Percentiles rank a stretch among this genome's conserved stretches.
phyloP scores from a whole-genome alignment of 2,888 invertebrate genomes.

The Oxyteleia sp. region DNA sequence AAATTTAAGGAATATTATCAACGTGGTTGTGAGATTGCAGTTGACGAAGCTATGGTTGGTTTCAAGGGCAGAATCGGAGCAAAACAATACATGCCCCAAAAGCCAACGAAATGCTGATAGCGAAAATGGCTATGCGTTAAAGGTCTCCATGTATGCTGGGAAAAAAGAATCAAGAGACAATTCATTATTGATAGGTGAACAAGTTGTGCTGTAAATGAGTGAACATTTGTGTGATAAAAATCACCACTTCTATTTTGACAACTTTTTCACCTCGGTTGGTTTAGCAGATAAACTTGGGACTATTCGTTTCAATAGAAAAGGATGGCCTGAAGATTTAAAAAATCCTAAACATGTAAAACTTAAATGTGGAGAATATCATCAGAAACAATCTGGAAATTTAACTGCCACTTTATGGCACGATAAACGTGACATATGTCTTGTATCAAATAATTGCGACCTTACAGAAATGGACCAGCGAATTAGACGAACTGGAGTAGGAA shows the following conservation, averaged over 20 bases:
- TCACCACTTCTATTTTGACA: constrained; percentile 55
- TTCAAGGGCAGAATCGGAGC: constrained; percentile 33
- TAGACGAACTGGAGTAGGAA: background rate
- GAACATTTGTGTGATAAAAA: constrained; percentile 28
- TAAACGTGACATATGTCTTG: constrained; percentile 17
- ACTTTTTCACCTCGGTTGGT: constrained; percentile 47
- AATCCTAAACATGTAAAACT: constrained; percentile 24
- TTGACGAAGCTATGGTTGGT: constrained; percentile 51
- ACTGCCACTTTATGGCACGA: constrained; percentile 20
- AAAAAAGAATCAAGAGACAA: constrained; percentile 40
- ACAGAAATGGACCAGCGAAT: background rate
- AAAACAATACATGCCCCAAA: constrained; percentile 61
- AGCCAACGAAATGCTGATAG: constrained; percentile 56
- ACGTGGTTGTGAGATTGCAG: constrained; percentile 10
- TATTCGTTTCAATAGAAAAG: constrained; percentile 13
- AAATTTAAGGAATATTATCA: constrained; percentile 10
- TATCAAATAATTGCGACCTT: constrained; percentile 27
- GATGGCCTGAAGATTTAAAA: constrained; percentile 13
- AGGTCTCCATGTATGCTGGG: constrained; percentile 41
- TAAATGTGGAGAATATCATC: constrained; percentile 18
- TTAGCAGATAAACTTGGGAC: constrained; percentile 21
- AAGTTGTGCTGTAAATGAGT: constrained; percentile 50
- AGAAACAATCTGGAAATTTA: constrained; percentile 3
- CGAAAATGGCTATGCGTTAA: constrained; percentile 29
- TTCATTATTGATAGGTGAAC: constrained; percentile 46